Evolutionary conservation across 1,140 invertebrate species (phyloP), one percentile per base, ranked within the genome.

Genomic region (Sarcophaga bullata): DNA sequence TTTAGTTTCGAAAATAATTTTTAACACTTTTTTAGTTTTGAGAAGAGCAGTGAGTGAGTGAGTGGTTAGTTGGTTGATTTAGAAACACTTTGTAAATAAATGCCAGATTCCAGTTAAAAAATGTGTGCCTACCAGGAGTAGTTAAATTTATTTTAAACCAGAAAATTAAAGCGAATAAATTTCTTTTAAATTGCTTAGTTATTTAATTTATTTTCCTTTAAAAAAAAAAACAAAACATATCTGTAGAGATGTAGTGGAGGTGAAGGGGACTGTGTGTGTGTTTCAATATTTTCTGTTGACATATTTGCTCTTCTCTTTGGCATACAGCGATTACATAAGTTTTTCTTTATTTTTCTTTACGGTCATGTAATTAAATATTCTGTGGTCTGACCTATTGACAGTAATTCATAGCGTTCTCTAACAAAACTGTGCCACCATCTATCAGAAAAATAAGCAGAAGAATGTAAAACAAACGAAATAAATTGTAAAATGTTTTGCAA

Each of bases 1-100:
- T 78, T 75, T 10, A 25, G 17, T 78, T 78, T 78, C 11, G 50
- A 52, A 76, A 78, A 78, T 78, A 50, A 78, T 19, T 52, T 78
- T 78, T 19, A 78, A 52, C 75, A 78, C 75, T n/a, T 76, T 76
- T 73, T n/a, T 47, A 1, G 8, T 52, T 52, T 52, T 10, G 50
- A 52, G 13, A 47, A 73, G 9, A 73, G 46, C 37, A 73, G 37
- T 37, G 25, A 37, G 25, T 37, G n/a, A 72, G 10, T 10, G 62
- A 72, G 17, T 19, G 17, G 11, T 11, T 8, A 25, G 17, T 72
- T 25, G n/a, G n/a, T 72, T 72, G 62, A 37, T 37, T 37, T 37
- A 37, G 25, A 37, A 37, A 37, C 25, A 37, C 25, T 37, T 37
- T 37, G 25, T 37, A 37, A 37, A 37, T 37, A 37, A 37, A 37